phyloP scores from a whole-genome alignment of 2,113 vertebrate genomes.

The Felis chaus region DNA sequence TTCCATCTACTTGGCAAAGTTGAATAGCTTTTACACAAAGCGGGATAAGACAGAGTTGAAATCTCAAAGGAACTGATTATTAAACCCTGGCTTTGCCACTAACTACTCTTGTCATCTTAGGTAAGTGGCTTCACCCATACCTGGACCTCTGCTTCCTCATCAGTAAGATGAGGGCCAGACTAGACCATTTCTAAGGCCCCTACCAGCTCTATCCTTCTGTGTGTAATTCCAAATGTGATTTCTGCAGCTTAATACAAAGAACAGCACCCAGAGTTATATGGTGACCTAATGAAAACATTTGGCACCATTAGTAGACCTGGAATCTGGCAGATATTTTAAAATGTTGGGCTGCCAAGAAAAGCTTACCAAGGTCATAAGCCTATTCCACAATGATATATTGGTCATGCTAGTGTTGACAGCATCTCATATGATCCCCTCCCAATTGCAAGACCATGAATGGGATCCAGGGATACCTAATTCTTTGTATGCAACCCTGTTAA shows the following conservation, averaged over 20 bases:
- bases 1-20: not conserved
- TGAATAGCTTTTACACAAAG: not conserved
- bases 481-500: slow-evolving; percentile 63
- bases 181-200: not conserved
- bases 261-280: slow-evolving; percentile 11
- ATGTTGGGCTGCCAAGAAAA: slow-evolving; percentile 67
- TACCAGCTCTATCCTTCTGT: not conserved
- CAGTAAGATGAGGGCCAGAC: not conserved
- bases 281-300: slow-evolving; percentile 70
- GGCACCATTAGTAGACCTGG: slow-evolving; percentile 42
- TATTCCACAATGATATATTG: slow-evolving; percentile 70
- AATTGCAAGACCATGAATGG: slow-evolving; percentile 58
- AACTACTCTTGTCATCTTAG: not conserved
- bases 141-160: not conserved
- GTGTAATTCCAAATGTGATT: slow-evolving; percentile 26
- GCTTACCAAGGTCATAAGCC: slow-evolving; percentile 69
- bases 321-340: slow-evolving; percentile 69
- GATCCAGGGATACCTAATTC: slow-evolving; percentile 76
- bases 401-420: slow-evolving; percentile 70
- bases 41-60: not conserved
- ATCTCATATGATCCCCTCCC: slow-evolving; percentile 58
- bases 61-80: not conserved
- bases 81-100: not conserved
- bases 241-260: slow-evolving; percentile 48
- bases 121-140: not conserved